Percentiles rank a stretch among this genome's conserved stretches.
Conservation (phyloP, 2,888 invertebrate genomes). For the Acrocyrtus sp. region DNA sequence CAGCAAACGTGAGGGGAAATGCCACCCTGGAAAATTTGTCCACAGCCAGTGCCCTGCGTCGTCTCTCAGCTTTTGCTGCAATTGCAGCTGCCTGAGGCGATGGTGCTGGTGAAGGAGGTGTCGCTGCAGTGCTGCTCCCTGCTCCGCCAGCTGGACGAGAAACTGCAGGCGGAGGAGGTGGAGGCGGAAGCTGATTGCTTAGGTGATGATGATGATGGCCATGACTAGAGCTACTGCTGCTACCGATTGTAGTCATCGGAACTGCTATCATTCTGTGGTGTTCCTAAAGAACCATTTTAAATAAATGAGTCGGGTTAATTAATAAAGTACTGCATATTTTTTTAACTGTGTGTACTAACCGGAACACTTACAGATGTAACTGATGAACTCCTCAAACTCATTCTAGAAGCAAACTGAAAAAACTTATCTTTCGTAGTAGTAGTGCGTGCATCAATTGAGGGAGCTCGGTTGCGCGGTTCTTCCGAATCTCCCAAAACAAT, state of each 20-base stretch:
- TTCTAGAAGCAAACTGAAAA: conserved; percentile 58
- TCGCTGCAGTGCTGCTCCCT: conserved; percentile 63
- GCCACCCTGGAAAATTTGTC: conserved; percentile 77
- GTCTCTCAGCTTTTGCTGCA: conserved; percentile 50
- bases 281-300: conserved; percentile 21
- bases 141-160: conserved; percentile 4
- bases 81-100: conserved; percentile 62
- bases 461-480: conserved; percentile 46
- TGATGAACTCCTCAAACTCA: conserved; percentile 58
- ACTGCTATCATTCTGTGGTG: conserved; percentile 41
- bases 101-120: conserved; percentile 70
- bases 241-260: conserved; percentile 28
- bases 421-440: conserved; percentile 52
- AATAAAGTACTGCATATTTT: neutral
- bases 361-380: conserved; percentile 36
- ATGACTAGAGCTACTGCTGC: conserved; percentile 3
- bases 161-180: conserved; percentile 37
- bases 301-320: neutral
- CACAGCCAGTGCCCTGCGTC: conserved; percentile 70
- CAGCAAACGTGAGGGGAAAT: conserved; percentile 76
- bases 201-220: conserved; percentile 15
- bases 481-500: conserved; percentile 81
- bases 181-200: conserved; percentile 30
- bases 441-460: conserved; percentile 37
- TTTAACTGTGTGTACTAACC: neutral